Base-by-base conservation (phyloP, 2,113 vertebrate genomes). In the Perca schrenkii region DNA sequence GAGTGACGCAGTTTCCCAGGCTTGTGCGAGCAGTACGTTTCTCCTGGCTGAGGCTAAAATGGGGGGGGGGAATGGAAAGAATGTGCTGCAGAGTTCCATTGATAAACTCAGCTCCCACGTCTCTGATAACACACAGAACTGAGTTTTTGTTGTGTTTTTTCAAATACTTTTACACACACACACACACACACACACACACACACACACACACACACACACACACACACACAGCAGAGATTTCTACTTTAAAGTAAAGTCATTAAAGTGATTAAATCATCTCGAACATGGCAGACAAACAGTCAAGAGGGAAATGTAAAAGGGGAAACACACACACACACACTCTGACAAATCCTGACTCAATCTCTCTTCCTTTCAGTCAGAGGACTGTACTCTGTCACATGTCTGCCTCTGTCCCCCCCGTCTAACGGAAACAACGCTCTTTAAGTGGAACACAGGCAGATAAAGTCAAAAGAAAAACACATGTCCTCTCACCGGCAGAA, bases 21-120 rank as follows among this genome's bases (percentile, higher is more conserved):
- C 53, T 14, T 6, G 60, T 34, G 70, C 10, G 62, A 65, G 74
- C 28, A 28, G 31, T 1, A 36, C 36, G 40, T 15, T 8, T 0
- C 34, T 40, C 8, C 63, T n/a, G 77, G 25, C 54, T 47, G 52
- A 50, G 76, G 61, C 65, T 83, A 76, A 54, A 74, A 36, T 19
- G 8, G 1, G 43, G 65, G 70, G 25, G 25, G 28, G 28, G 71
- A 91, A 83, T 83, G 88, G 83, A 86, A 93, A 65, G 82, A 91
- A 89, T 90, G 85, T 57, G 77, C 64, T 16, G 25, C 68, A 28
- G 54, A 21, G 67, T 65, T 70, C 15, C 25, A 8, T 58, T 66
- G 84, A 86, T 82, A 53, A 73, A 73, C 25, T 58, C 47, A 31
- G 81, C 47, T 17, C 7, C 46, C 36, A 11, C 11, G 2, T 62